Evolutionary conservation across 2,797 vertebrate genomes (phyloP).

Genomic region (Pitangus sulphuratus): DNA sequence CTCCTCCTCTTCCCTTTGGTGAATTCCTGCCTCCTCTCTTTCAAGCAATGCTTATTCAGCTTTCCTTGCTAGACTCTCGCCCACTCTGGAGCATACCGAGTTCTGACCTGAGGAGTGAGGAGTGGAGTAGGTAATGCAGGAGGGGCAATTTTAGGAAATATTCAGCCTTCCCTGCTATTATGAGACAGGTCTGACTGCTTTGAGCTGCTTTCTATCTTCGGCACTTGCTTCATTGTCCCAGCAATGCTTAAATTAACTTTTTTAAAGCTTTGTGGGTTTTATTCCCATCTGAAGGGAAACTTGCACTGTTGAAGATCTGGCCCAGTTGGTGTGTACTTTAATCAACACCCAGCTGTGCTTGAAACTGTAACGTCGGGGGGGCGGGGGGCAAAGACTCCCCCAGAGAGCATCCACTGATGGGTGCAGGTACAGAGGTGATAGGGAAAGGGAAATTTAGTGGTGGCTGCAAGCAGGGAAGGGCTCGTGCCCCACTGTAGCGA

Average conservation of each 20-base stretch:
- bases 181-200: constrained; percentile 15
- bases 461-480: background rate
- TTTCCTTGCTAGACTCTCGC: background rate
- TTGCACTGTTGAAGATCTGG: background rate
- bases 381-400: background rate
- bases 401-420: rapidly evolving
- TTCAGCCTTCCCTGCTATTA: background rate
- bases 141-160: constrained; percentile 26
- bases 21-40: constrained; percentile 49
- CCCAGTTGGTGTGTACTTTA: background rate
- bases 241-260: background rate
- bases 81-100: background rate
- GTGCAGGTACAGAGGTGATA: background rate
- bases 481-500: rapidly evolving
- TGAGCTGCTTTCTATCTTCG: background rate
- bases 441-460: background rate
- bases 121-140: constrained; percentile 10
- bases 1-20: constrained; percentile 10
- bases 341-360: background rate
- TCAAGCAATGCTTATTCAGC: constrained; percentile 60
- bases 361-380: background rate
- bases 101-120: background rate
- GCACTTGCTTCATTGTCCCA: background rate
- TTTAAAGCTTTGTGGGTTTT: background rate
- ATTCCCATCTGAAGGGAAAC: background rate